Base-by-base conservation (phyloP, 1,140 invertebrate genomes). In the Eulimnadia texana region DNA sequence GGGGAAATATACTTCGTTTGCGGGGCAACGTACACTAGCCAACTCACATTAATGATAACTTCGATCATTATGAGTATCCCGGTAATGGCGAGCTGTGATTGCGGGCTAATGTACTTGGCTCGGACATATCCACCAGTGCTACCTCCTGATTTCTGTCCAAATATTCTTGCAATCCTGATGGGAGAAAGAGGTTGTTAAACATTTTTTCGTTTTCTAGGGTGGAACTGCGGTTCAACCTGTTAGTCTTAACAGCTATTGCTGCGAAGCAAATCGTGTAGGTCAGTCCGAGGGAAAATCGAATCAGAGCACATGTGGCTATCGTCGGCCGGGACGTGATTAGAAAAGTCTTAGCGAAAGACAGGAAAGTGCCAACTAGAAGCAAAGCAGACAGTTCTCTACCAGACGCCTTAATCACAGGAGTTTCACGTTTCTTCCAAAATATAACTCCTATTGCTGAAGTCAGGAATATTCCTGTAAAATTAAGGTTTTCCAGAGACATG, bases 401-500 rank as follows among this genome's bases (percentile, higher is more conserved):
- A 0, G 79, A 76, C 0, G 80, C 80, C 63, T 81, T 81, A 57
- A 81, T 80, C 50, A 81, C 73, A 2, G 80, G 79, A 0, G 80
- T 81, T 28, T 76, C 72, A 50, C 69, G 62, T 68, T 87, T 79
- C 1, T 75, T 76, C 67, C 84, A 82, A 68, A 87, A 86, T 2
- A 85, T 80, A 3, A 79, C 74, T 6, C 77, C 76, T 1, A 86
- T 80, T 68, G 82, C 84, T 64, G 83, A 71, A 0, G 85, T 89
- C 61, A 90, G 77, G 55, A 90, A 70, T 61, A 91, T 87, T 24
- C 90, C 90, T 9, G 81, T 78, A 3, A 84, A 78, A 50, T n/a
- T n/a, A n/a, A n/a, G n/a, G n/a, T n/a, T n/a, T n/a, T n/a, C n/a
- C n/a, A n/a, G n/a, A n/a, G n/a, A n/a, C n/a, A n/a, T n/a, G n/a